Base-by-base conservation (phyloP, 2,888 invertebrate genomes). In the Allacma fusca region DNA sequence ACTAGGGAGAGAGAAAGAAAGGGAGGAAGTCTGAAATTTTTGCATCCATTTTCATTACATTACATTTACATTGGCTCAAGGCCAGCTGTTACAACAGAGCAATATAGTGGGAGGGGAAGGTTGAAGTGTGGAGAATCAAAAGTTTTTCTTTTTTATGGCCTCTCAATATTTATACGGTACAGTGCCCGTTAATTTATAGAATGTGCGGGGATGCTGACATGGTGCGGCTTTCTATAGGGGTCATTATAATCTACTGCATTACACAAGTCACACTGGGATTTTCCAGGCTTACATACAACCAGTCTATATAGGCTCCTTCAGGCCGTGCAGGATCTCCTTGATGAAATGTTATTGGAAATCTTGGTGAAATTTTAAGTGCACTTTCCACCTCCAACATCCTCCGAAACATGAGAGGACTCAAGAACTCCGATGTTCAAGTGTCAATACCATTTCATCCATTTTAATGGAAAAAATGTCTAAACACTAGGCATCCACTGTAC, bases 101-200 rank as follows among this genome's bases (percentile, higher is more conserved):
- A 2, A n/a, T 50, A 50, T 19, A 50, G 50, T 50, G 50, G 19
- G 19, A 4, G 19, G n/a, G 5, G n/a, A 16, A 16, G 2, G 24
- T 24, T 23, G 24, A 62, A 62, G 21, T 12, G 26, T 62, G 24
- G 62, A 24, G 62, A 50, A 50, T 50, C 50, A n/a, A 50, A 34
- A 50, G 50, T 50, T 50, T 50, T 50, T n/a, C 50, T 5, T 62
- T 62, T 62, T 62, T 26, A 9, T 13, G 24, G 4, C 24, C 24
- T 62, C 62, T 62, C 62, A 24, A 62, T 62, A 62, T 62, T 62
- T 62, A 62, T 24, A 62, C 62, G 62, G 24, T 24, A 57, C 21
- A 26, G 62, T 62, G 62, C 62, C 62, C n/a, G 24, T 26, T 24
- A 62, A 62, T 62, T 62, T 62, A 62, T 62, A 62, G 62, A 62